These are phyloP conservation scores for Helicoverpa zea DNA, from an alignment of 1,140 invertebrate species.

Conservation along the genomic window DNA sequence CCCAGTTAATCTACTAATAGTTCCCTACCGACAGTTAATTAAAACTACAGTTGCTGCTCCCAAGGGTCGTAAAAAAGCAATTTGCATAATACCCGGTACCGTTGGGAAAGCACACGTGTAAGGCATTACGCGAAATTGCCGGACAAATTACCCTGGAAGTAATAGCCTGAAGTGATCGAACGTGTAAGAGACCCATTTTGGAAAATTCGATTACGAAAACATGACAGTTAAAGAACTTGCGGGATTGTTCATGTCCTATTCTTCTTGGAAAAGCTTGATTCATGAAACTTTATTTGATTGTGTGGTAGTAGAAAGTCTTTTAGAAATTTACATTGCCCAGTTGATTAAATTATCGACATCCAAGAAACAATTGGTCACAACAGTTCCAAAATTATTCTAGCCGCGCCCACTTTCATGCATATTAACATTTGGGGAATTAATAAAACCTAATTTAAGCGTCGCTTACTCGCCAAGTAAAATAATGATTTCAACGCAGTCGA, in stretches of 20 bases:
- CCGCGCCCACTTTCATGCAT: background rate
- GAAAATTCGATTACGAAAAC: slow-evolving; percentile 11
- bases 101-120: slow-evolving; percentile 30
- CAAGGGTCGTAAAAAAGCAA: slow-evolving; percentile 31
- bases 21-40: slow-evolving; percentile 10
- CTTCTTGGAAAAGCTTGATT: background rate
- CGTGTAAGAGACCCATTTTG: background rate
- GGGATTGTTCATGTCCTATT: background rate
- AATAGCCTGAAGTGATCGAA: background rate
- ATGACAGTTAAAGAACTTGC: background rate
- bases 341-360: too few species aligned
- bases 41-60: slow-evolving; percentile 21
- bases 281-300: background rate
- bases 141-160: slow-evolving; percentile 24
- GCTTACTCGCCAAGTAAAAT: background rate
- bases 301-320: too few species aligned
- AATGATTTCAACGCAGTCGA: background rate
- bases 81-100: slow-evolving; percentile 17
- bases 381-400: background rate
- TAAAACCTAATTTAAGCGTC: background rate
- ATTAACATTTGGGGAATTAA: background rate
- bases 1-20: background rate
- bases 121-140: slow-evolving; percentile 15
- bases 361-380: background rate
- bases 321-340: too few species aligned